A percentile compares a stretch with the other conserved stretches of the same genome.
phyloP scores from a whole-genome alignment of 2,113 vertebrate genomes.

The Arizona elegans region DNA sequence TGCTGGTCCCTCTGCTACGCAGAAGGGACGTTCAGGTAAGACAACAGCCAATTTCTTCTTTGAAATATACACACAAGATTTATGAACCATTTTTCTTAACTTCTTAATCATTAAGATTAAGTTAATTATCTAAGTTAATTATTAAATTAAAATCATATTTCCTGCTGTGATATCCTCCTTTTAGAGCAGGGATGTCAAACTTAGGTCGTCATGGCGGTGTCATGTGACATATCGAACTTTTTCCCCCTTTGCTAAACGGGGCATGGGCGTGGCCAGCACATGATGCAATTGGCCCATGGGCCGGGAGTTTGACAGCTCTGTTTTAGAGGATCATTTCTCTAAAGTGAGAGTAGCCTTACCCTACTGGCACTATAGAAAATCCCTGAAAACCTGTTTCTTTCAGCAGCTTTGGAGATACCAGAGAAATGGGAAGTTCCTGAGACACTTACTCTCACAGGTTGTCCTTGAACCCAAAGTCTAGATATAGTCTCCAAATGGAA shows the following conservation, averaged over 20 bases:
- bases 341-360: not conserved
- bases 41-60: not conserved
- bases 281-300: accelerated
- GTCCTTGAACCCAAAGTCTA: not conserved
- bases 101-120: not conserved
- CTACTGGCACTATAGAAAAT: not conserved
- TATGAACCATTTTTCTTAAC: not conserved
- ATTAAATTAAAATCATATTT: not conserved
- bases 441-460: not conserved
- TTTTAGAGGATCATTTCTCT: not conserved
- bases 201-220: accelerated
- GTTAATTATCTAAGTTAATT: not conserved
- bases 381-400: not conserved
- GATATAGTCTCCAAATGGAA: not conserved
- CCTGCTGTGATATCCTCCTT: not conserved
- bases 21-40: too few relatives aligned
- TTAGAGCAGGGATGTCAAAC: not conserved
- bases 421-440: not conserved
- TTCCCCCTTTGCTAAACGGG: too few relatives aligned
- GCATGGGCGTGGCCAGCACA: too few relatives aligned
- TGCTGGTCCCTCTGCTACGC: too few relatives aligned
- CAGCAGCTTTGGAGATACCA: not conserved
- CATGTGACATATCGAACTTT: too few relatives aligned
- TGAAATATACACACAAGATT: not conserved
- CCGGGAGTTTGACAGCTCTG: too few relatives aligned